Base-by-base conservation (phyloP, 2,113 vertebrate genomes). In the Pseudopipra pipra region DNA sequence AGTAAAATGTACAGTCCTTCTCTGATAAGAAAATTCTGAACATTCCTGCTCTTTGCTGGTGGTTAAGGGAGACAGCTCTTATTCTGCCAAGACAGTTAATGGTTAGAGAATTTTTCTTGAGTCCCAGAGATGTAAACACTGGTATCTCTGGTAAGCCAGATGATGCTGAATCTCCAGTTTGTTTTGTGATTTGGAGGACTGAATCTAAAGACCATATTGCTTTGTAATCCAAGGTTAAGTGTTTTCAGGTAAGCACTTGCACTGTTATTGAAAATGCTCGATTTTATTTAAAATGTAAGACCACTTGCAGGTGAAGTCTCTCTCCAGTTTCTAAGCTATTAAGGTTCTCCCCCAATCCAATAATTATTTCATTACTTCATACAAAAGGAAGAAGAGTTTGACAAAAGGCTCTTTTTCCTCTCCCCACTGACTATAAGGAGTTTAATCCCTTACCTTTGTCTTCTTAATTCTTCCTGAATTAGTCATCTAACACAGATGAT, bases 11-110 rank as follows among this genome's bases (percentile, higher is more conserved):
- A 19, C 27, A 88, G 0, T 77, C 46, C 39, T 46, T n/a, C 49
- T 67, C 80, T 84, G 83, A 78, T 92, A 93, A 92, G 46, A 86
- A 83, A 84, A 86, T 93, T 92, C 86, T 95, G 51, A 74, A 86
- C 94, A 71, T 93, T 92, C 59, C 59, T 93, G 35, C 19, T 84
- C 41, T 90, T 73, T 52, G 14, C 44, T 86, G 5, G 1, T 46
- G 31, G 19, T 46, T 80, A 56, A 88, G 30, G 37, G 41, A 93
- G 51, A 85, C 22, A 78, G 13, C 2, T 65, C 35, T 80, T 56
- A 43, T 86, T 71, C 61, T 95, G 22, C 9, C 12, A 35, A 71
- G n/a, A 14, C 10, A 31, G 85, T 92, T 87, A 89, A 74, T 66
- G 20, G n/a, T 61, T 68, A 77, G 43, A 83, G 25, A 52, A 8